Evolutionary conservation across 1,140 invertebrate genomes (phyloP).

Genomic region (Hesperophylax magnus): DNA sequence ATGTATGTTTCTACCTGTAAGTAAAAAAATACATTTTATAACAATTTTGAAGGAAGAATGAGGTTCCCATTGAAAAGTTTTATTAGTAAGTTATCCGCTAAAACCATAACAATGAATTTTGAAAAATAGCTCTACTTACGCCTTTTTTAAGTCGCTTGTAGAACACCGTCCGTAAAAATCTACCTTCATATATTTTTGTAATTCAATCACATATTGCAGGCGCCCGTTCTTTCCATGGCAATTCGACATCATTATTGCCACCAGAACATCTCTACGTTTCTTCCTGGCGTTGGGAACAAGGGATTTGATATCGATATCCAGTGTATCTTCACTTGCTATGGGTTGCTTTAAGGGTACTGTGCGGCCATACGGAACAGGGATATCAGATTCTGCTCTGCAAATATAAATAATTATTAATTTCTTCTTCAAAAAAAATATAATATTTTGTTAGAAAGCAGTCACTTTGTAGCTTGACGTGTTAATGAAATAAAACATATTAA

Average conservation of each 20-base stretch:
- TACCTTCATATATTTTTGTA: constrained; percentile 71
- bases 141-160: constrained; percentile 51
- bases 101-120: too few relatives aligned
- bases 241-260: constrained; percentile 74
- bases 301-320: background rate
- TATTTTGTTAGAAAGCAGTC: too few relatives aligned
- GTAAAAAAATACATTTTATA: too few relatives aligned
- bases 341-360: constrained; percentile 60
- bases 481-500: too few relatives aligned
- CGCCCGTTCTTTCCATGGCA: constrained; percentile 70
- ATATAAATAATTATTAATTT: too few relatives aligned
- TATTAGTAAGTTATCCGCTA: too few relatives aligned
- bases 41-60: too few relatives aligned
- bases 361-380: constrained; percentile 76
- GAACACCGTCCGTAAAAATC: constrained; percentile 74
- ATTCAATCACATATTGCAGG: constrained; percentile 72
- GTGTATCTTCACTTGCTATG: background rate
- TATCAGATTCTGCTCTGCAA: constrained; percentile 72
- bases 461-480: too few relatives aligned
- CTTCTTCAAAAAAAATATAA: too few relatives aligned
- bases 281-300: constrained; percentile 36
- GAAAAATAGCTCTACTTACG: background rate
- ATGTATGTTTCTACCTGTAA: too few relatives aligned
- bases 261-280: constrained; percentile 64
- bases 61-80: too few relatives aligned